These are phyloP conservation scores for Archips crataeganus DNA, from an alignment of 2,888 invertebrate genomes.

Conservation along the genomic window DNA sequence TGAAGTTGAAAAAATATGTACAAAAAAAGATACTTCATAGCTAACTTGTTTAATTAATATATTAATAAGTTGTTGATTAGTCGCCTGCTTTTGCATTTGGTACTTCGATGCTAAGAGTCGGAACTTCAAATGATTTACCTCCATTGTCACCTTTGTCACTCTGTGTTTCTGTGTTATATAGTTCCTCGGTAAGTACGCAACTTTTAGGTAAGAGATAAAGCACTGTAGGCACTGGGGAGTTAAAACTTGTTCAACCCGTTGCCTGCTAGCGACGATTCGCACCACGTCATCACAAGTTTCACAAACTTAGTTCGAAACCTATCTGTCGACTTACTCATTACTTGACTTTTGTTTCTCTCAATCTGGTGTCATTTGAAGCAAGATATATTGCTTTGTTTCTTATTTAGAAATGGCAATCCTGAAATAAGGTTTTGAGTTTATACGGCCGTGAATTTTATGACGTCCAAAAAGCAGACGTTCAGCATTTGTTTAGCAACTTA, in stretches of 20 bases:
- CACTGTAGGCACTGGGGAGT: constrained; percentile 15
- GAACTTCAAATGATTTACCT: neutral
- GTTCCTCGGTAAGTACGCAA: constrained; percentile 4
- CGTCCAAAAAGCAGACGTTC: neutral
- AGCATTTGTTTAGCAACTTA: neutral
- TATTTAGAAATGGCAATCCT: neutral
- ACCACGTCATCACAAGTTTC: constrained; percentile 32
- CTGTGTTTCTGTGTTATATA: neutral
- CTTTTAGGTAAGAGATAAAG: constrained; percentile 20
- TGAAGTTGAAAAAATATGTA: no score
- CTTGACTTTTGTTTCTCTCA: constrained; percentile 8
- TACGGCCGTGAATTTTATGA: neutral
- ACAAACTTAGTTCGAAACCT: constrained; percentile 30
- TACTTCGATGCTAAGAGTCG: neutral
- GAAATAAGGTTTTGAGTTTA: neutral
- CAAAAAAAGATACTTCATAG: no score
- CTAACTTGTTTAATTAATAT: neutral
- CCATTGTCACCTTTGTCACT: neutral
- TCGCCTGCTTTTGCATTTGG: neutral
- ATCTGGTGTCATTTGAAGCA: constrained; percentile 7
- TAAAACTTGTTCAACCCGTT: constrained; percentile 35
- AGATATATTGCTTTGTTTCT: neutral
- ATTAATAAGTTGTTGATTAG: neutral
- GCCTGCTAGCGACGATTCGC: constrained; percentile 22
- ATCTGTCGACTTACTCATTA: constrained; percentile 30